Base-by-base conservation (phyloP, 2,888 invertebrate genomes). In the Drosophila stalkeri region DNA sequence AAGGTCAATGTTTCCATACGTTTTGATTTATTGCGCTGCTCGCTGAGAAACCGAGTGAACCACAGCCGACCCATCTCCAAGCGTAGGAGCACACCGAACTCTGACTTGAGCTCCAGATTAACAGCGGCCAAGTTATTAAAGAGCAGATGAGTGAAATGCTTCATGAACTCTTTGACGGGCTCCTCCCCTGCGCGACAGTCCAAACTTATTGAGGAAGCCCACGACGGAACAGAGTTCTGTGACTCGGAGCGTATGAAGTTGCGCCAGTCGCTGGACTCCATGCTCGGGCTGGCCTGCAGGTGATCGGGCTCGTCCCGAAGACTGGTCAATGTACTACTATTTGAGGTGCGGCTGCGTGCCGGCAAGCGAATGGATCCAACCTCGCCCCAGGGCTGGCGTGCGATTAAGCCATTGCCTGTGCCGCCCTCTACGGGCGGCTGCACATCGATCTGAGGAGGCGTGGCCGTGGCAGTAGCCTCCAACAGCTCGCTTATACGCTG, bases 11-110 rank as follows among this genome's bases (percentile, higher is more conserved):
- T 96, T 33, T 94, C 94, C 0, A 96, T 95, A 64, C 94, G 94
- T 84, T 94, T 94, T 43, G 95, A 94, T 65, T 94, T 94, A 49
- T 94, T 94, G 73, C 96, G 94, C 93, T 96, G 94, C 20, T 94
- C 94, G 81, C 95, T 95, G 14, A 96, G 95, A 81, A 95, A 95
- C 64, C 96, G 93, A 5, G 96, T 94, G 92, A 96, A 96, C 95
- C 96, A 96, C 65, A 95, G 93, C 57, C 96, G 93, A 0, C 96
- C 96, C 9, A 94, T 93, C 91, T 95, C 95, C 81, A 94, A 93
- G 73, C 95, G 94, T 72, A 95, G 94, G 82, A 95, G 93, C 82
- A 95, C 94, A 2, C 96, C 96, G 90, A 96, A 96, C 86, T 94
- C 94, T 0, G 96, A 95, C 90, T 96, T 96, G 63, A 95, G 94